Evolutionary conservation across 2,888 invertebrate genomes (phyloP), one percentile per base, ranked within the genome.

Genomic region (Amblyjoppa fuscipennis): DNA sequence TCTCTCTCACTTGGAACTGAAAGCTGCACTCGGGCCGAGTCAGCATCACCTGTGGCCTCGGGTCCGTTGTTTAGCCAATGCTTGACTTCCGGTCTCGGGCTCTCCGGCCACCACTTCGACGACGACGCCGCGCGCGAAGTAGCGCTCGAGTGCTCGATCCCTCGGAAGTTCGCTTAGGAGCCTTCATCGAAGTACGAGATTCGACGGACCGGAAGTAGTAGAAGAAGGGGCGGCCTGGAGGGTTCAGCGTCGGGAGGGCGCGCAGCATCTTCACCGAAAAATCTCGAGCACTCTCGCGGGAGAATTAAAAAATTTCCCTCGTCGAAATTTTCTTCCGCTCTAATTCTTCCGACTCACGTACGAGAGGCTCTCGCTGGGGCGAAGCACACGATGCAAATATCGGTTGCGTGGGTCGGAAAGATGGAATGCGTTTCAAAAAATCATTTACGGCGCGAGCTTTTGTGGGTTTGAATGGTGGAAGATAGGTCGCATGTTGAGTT

Each of bases 11-110:
- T 53, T 61, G 61, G 68, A 73, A 73, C 68, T 77, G 77, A 87
- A 87, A 88, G 89, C 87, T 89, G 90, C 90, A 91, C 92, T 92
- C 88, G 92, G 91, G 91, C 89, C 89, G 90, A 92, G 91, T 92
- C 92, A 92, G 91, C 92, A 91, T 93, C 93, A 93, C 92, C 93
- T 93, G 93, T 90, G 91, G 90, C 92, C 91, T 83, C 69, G 71
- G 71, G 73, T 74, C 89, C 88, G 89, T 91, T 92, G 91, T 91
- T 93, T 92, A 91, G 91, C 91, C 91, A 90, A 89, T 89, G 89
- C 93, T 93, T 91, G 90, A 92, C 92, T 93, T 89, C 87, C 89
- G 88, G 87, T 86, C 83, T 13, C 13, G 45, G 13, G 79, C 86
- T 74, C 83, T 71, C 61, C 86, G 85, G 89, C 90, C 87, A 87